These are phyloP conservation scores for Diuraphis noxia DNA, from an alignment of 1,140 invertebrate species.

Conservation along the genomic window DNA sequence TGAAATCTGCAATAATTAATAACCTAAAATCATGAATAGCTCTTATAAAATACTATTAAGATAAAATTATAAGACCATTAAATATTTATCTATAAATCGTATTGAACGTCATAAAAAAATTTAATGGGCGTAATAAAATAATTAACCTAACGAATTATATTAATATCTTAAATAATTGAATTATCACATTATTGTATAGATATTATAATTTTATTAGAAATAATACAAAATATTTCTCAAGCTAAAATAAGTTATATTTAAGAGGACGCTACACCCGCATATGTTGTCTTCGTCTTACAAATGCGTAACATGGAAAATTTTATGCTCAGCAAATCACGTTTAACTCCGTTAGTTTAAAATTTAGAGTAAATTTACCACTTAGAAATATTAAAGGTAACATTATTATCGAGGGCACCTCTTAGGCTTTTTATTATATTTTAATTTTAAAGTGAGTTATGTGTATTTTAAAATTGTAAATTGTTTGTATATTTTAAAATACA, in stretches of 20 bases:
- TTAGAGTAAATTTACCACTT: too few relatives aligned
- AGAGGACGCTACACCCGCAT: too few relatives aligned
- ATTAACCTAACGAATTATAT: slow-evolving; percentile 4
- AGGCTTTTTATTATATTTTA: too few relatives aligned
- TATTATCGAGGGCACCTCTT: too few relatives aligned
- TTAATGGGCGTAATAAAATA: not conserved
- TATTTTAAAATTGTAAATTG: too few relatives aligned
- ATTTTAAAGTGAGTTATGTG: too few relatives aligned
- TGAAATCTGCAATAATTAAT: not conserved
- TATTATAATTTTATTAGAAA: not conserved
- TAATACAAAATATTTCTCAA: not conserved
- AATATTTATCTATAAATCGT: not conserved
- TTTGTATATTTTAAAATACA: too few relatives aligned
- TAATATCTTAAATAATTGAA: not conserved
- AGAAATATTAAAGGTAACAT: too few relatives aligned
- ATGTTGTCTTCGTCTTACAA: too few relatives aligned
- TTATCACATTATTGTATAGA: not conserved
- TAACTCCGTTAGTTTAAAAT: too few relatives aligned
- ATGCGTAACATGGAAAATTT: too few relatives aligned
- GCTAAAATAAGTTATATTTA: not conserved
- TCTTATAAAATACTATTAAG: slow-evolving; percentile 4
- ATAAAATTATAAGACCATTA: not conserved
- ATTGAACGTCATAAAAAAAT: not conserved
- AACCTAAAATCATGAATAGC: not conserved
- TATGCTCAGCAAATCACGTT: too few relatives aligned